Conservation (phyloP, 2,113 vertebrate genomes). For the Cavia aperea region DNA sequence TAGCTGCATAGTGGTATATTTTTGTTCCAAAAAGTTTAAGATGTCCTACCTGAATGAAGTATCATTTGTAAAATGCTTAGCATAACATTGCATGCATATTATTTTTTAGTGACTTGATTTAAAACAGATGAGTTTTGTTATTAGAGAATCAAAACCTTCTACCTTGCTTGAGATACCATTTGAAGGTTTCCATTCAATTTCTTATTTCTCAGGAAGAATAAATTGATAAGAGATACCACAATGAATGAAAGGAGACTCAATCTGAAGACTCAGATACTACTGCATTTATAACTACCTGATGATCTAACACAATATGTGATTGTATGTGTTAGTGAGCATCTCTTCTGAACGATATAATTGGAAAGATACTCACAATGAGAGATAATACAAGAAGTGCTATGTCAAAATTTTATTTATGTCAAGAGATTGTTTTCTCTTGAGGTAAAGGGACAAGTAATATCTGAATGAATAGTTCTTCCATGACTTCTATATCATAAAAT, state of each 20-base stretch:
- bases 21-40: background rate
- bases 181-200: background rate
- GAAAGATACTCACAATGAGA: background rate
- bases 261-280: background rate
- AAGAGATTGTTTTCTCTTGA: background rate
- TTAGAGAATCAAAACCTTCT: background rate
- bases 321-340: background rate
- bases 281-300: background rate
- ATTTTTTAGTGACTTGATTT: background rate
- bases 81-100: background rate
- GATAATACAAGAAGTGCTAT: background rate
- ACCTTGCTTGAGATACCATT: background rate
- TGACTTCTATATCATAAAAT: background rate
- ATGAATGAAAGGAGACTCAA: background rate
- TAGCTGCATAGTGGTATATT: background rate
- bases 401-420: background rate
- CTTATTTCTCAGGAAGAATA: background rate
- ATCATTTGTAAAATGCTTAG: background rate
- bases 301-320: background rate
- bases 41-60: background rate
- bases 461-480: background rate
- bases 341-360: background rate
- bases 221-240: background rate
- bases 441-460: background rate
- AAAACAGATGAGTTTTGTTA: background rate